phyloP scores from a whole-genome alignment of 2,888 invertebrate species.

The Protonemura montana region DNA sequence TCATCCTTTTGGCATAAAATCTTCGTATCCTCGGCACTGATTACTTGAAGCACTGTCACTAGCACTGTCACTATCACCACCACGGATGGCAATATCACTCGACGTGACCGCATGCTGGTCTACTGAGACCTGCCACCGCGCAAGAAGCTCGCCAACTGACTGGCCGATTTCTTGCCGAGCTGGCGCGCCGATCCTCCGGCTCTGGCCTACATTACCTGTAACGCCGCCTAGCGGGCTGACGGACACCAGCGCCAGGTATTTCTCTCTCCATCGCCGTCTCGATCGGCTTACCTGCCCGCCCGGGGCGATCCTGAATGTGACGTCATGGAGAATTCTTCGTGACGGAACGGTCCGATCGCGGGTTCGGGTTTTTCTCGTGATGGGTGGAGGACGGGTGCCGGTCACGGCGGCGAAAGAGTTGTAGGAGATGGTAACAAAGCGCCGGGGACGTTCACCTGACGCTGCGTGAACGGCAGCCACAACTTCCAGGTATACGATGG shows the following conservation, averaged over 20 bases:
- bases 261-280: slow-evolving; percentile 14
- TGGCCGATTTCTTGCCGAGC: background rate
- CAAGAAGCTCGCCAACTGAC: slow-evolving; percentile 33
- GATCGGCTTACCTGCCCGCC: background rate
- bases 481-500: background rate
- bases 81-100: slow-evolving; percentile 26
- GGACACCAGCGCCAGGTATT: slow-evolving; percentile 18
- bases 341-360: background rate
- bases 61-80: slow-evolving; percentile 26
- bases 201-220: slow-evolving; percentile 20
- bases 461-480: background rate
- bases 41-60: slow-evolving; percentile 14
- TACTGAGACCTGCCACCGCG: slow-evolving; percentile 25
- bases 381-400: background rate
- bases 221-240: slow-evolving; percentile 14
- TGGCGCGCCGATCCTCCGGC: background rate
- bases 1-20: slow-evolving; percentile 27
- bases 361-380: background rate
- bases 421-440: background rate
- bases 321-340: slow-evolving; percentile 12
- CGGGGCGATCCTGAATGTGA: background rate
- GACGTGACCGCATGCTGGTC: background rate
- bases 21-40: slow-evolving; percentile 7
- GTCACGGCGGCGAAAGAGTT: background rate
- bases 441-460: background rate